Conservation (phyloP, 2,797 vertebrate species). For the Ciconia nigra region DNA sequence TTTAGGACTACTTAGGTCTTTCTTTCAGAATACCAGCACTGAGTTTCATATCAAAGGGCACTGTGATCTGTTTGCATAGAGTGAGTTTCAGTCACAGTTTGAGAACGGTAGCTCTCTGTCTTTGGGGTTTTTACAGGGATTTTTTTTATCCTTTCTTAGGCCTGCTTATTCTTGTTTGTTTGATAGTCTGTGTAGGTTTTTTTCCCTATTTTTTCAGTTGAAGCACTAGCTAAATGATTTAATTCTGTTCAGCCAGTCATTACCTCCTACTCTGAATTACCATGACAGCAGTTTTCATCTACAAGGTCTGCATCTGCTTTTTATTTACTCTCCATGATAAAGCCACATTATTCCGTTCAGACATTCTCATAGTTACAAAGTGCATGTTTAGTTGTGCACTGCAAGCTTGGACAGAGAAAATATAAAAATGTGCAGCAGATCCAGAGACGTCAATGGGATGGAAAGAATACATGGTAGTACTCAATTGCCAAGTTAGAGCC, state of each 20-base stretch:
- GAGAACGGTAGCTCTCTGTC: not conserved
- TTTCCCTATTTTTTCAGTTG: not conserved
- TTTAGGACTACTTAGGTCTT: not conserved
- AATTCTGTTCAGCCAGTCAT: not conserved
- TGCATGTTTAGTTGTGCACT: rapidly evolving
- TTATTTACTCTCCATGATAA: not conserved
- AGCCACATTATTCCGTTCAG: not conserved
- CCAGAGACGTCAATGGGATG: rapidly evolving
- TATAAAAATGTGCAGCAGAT: not conserved
- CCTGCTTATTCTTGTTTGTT: not conserved
- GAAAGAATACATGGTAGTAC: not conserved
- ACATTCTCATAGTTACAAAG: not conserved
- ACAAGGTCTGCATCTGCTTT: not conserved
- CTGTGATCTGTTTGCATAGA: not conserved
- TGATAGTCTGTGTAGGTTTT: not conserved
- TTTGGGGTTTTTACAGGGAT: not conserved
- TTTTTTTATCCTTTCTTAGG: not conserved
- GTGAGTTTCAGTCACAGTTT: not conserved
- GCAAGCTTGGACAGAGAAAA: not conserved
- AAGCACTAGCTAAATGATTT: not conserved
- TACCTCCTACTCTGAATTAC: not conserved
- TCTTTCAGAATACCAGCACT: not conserved
- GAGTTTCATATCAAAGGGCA: not conserved
- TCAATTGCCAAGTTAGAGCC: not conserved
- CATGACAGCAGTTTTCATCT: not conserved